Base-by-base conservation (phyloP, 2,888 invertebrate genomes). In the Saturnia pavonia region DNA sequence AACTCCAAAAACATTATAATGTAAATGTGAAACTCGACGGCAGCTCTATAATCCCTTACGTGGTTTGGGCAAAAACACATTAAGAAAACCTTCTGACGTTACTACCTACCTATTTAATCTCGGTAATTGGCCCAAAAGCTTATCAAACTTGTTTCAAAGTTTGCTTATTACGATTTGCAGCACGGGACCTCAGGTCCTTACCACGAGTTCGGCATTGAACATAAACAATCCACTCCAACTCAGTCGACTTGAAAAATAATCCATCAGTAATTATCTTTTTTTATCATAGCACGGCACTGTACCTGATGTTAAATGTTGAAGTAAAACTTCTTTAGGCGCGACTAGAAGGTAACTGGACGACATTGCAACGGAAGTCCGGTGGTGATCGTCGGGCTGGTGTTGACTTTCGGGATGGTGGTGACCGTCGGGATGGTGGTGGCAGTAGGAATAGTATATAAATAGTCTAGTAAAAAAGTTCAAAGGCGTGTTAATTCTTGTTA, bases 71-170 rank as follows among this genome's bases (percentile, higher is more conserved):
- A 78, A 74, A 77, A 54, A 73, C 74, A 78, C 74, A 79, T 77
- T 76, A 81, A 79, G 81, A 79, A 79, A 77, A 71, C 76, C 78
- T 74, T 74, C 78, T 74, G 77, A 76, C 77, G 75, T 48, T 68
- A 57, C 57, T 57, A 63, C 67, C 70, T 70, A 60, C 68, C 68
- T 68, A 71, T 71, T 71, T 87, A 87, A 88, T 86, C 88, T 82
- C 81, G 77, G 85, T 88, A 87, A 91, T 89, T 85, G 87, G 82
- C 80, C 82, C 82, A 79, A 85, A 84, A 87, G 87, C 86, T 87
- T 88, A 89, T 89, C 86, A 88, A 89, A 90, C 85, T 89, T 85
- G 83, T 82, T 82, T 78, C 79, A 78, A 89, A 90, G 85, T 90
- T 90, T 82, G 82, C 89, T 86, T 85, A 87, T 88, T 88, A 89